Evolutionary conservation across 2,888 invertebrate genomes (phyloP), one percentile per base, ranked within the genome.

Genomic region (Diadegma fenestrale): DNA sequence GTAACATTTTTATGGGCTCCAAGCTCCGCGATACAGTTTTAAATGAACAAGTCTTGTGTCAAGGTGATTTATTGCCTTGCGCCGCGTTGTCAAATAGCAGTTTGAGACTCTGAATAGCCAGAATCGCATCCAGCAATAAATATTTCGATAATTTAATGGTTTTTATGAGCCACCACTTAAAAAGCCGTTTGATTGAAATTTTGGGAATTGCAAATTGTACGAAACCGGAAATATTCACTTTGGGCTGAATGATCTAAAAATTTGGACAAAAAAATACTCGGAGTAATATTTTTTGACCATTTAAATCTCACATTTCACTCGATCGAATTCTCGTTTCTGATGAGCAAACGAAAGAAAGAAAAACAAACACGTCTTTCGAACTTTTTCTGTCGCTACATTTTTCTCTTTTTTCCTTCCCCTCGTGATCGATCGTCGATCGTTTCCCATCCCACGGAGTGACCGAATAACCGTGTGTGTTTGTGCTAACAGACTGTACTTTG

Each of bases 391-490:
- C 58, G 43, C 71, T 48, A 3, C 37, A 33, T 63, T 19, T 63
- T 37, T 63, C 30, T 61, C 51, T 80, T 75, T 81, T 12, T 66
- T 8, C 43, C 22, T 64, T 30, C 26, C 12, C 48, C 64, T 33
- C 30, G 33, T 17, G 43, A 64, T 61, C 69, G 33, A 79, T 66
- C 77, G 10, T 58, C 48, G 69, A 41, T 77, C 73, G 75, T 63
- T 79, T 76, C 82, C 68, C 77, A 54, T 71, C 68, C 63, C 61
- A 43, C 63, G 72, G 71, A 85, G 81, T 86, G 80, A 84, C 76
- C 79, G 78, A 84, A 80, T 86, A 86, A 86, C 82, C 85, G 84
- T 86, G 84, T 85, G 87, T 89, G 87, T 87, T 82, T 87, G 87
- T 87, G 88, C 87, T 88, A 87, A 88, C 83, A 80, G 82, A 86